Evolutionary conservation across 1,140 invertebrate genomes (phyloP).

Genomic region (Zaprionus gabonicus): DNA sequence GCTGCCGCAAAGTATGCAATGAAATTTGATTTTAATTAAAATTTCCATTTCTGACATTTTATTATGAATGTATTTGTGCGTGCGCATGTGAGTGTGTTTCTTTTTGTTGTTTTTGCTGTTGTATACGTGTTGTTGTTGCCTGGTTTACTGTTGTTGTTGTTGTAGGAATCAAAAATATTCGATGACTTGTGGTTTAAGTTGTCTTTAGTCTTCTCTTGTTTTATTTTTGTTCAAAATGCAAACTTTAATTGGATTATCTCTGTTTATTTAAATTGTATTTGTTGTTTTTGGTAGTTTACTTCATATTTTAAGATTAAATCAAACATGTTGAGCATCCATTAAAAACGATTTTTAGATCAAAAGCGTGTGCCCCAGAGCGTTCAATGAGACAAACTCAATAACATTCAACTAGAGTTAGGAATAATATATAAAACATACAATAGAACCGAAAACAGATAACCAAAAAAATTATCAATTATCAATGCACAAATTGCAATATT

Average conservation of each 20-base stretch:
- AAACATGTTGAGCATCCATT: slow-evolving; percentile 66
- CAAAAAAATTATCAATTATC: slow-evolving; percentile 50
- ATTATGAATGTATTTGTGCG: slow-evolving; percentile 29
- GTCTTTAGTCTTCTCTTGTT: slow-evolving; percentile 45
- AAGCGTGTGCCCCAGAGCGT: slow-evolving; percentile 83
- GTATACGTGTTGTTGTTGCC: slow-evolving; percentile 26
- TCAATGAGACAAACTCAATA: slow-evolving; percentile 81
- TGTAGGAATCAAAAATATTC: slow-evolving; percentile 8
- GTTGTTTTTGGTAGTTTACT: slow-evolving; percentile 27
- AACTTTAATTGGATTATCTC: slow-evolving; percentile 55
- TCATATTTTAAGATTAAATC: slow-evolving; percentile 27
- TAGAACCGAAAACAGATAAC: slow-evolving; percentile 48
- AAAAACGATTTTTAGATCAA: slow-evolving; percentile 68
- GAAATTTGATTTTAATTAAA: slow-evolving; percentile 22
- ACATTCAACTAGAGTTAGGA: slow-evolving; percentile 75
- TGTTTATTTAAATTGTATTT: slow-evolving; percentile 25
- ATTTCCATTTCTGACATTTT: slow-evolving; percentile 23
- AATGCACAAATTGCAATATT: slow-evolving; percentile 37
- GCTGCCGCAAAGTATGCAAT: slow-evolving; percentile 28
- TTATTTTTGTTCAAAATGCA: slow-evolving; percentile 47
- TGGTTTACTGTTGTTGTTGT: slow-evolving; percentile 46
- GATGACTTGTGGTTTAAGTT: slow-evolving; percentile 37
- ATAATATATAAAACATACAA: slow-evolving; percentile 60
- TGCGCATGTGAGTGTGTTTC: slow-evolving; percentile 18
- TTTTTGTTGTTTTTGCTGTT: slow-evolving; percentile 14